Percentiles rank a stretch among this genome's conserved stretches.
Evolutionary conservation across 2,113 vertebrate species (phyloP).

Genomic region (Proteles cristata): DNA sequence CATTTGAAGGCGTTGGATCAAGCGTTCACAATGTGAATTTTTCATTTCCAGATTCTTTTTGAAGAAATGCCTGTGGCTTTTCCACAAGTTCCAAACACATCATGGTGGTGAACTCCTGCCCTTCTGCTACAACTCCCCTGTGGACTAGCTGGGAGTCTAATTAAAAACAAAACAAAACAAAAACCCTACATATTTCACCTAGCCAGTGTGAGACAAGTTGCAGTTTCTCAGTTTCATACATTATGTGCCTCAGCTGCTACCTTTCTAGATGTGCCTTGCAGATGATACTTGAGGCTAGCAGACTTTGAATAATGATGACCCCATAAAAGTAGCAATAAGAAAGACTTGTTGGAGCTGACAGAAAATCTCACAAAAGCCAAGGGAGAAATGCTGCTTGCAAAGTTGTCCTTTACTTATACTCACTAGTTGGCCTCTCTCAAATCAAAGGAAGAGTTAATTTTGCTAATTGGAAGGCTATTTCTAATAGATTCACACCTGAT

Average conservation of each 20-base stretch:
- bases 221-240: not conserved
- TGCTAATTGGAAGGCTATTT: conserved; percentile 78
- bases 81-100: not conserved
- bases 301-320: conserved; percentile 73
- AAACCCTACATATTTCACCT: conserved; percentile 54
- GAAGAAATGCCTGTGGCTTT: conserved; percentile 1
- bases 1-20: not conserved
- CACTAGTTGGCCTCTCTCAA: conserved; percentile 45
- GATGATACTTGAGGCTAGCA: conserved; percentile 63
- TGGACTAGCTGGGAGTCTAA: not conserved
- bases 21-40: not conserved
- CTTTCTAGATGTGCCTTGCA: conserved; percentile 61
- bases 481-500: conserved; percentile 69
- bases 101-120: not conserved
- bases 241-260: conserved; percentile 59
- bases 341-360: conserved; percentile 69
- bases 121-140: not conserved
- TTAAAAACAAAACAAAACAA: too few species aligned
- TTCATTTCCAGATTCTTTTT: not conserved
- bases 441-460: conserved; percentile 79
- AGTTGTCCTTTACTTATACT: conserved; percentile 66
- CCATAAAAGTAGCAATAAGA: conserved; percentile 69
- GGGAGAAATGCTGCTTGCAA: conserved; percentile 54
- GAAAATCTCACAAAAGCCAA: conserved; percentile 65
- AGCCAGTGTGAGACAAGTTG: conserved; percentile 42